Conservation (phyloP, 2,888 invertebrate genomes). For the Sarcophaga variegata region DNA sequence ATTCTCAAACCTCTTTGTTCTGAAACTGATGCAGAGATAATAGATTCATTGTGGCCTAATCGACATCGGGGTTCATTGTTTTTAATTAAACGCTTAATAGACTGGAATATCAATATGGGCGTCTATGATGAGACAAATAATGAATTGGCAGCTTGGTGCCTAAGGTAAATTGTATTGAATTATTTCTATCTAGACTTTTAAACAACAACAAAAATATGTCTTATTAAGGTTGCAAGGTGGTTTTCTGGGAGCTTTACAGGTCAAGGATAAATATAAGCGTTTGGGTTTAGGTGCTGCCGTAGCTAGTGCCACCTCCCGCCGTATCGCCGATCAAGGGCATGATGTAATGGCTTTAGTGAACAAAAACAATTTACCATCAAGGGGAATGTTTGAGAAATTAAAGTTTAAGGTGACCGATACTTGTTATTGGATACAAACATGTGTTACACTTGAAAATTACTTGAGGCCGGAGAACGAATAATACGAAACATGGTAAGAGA, state of each 20-base stretch:
- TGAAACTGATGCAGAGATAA: slow-evolving; percentile 73
- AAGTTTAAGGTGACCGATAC: slow-evolving; percentile 74
- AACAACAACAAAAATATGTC: not conserved
- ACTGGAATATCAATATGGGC: slow-evolving; percentile 76
- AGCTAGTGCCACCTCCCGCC: slow-evolving; percentile 72
- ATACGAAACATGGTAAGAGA: not conserved
- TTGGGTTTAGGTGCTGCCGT: slow-evolving; percentile 74
- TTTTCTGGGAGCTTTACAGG: slow-evolving; percentile 76
- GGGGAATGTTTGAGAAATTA: slow-evolving; percentile 73
- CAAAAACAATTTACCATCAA: slow-evolving; percentile 72
- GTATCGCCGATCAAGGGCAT: slow-evolving; percentile 72
- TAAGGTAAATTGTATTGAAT: slow-evolving; percentile 74
- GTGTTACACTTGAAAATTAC: slow-evolving; percentile 66
- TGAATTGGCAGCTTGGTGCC: slow-evolving; percentile 80
- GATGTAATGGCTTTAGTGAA: slow-evolving; percentile 76
- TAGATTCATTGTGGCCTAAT: slow-evolving; percentile 78
- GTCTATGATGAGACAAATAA: slow-evolving; percentile 73
- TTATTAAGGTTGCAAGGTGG: slow-evolving; percentile 74
- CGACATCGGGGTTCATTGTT: slow-evolving; percentile 76
- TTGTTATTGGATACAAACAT: slow-evolving; percentile 73
- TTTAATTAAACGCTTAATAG: slow-evolving; percentile 76
- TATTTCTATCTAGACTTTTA: not conserved
- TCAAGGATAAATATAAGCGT: slow-evolving; percentile 73
- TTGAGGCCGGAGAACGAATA: slow-evolving; percentile 71
- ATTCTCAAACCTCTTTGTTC: slow-evolving; percentile 66